phyloP scores from a whole-genome alignment of 1,140 invertebrate species.

The Drosophila ogumai region DNA sequence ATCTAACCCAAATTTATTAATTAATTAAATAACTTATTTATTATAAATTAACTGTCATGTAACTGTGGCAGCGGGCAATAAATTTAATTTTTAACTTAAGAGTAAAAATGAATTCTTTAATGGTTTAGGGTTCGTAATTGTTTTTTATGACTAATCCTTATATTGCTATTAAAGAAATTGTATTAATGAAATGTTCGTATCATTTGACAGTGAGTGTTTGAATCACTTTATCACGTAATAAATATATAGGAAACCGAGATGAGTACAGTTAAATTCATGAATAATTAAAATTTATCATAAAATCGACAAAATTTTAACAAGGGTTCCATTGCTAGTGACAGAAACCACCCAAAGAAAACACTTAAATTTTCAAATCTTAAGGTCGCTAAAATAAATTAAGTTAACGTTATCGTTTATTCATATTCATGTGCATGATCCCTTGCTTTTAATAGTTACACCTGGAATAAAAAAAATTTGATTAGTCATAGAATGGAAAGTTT shows the following conservation, averaged over 20 bases:
- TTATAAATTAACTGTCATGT: too few relatives aligned
- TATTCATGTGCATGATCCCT: slow-evolving; percentile 68
- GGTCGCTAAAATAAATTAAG: slow-evolving; percentile 29
- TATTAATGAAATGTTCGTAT: not conserved
- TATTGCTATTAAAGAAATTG: not conserved
- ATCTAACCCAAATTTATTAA: not conserved
- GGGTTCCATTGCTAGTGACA: not conserved
- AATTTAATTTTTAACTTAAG: not conserved
- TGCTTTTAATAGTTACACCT: slow-evolving; percentile 80
- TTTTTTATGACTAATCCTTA: not conserved
- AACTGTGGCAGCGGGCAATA: not conserved
- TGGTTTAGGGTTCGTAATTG: not conserved
- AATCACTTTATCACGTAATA: slow-evolving; percentile 11
- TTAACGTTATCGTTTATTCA: slow-evolving; percentile 8
- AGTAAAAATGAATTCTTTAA: too few relatives aligned
- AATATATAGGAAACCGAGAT: slow-evolving; percentile 14
- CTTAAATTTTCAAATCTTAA: slow-evolving; percentile 1
- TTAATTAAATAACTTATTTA: not conserved
- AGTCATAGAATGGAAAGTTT: not conserved
- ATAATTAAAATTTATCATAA: not conserved
- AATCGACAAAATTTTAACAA: not conserved
- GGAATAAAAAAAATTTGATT: slow-evolving; percentile 14
- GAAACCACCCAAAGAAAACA: not conserved
- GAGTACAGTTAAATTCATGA: not conserved
- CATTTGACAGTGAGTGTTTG: not conserved